These are phyloP conservation scores for Cremastinae sp. DNA, from an alignment of 2,888 invertebrate genomes.

Conservation along the genomic window DNA sequence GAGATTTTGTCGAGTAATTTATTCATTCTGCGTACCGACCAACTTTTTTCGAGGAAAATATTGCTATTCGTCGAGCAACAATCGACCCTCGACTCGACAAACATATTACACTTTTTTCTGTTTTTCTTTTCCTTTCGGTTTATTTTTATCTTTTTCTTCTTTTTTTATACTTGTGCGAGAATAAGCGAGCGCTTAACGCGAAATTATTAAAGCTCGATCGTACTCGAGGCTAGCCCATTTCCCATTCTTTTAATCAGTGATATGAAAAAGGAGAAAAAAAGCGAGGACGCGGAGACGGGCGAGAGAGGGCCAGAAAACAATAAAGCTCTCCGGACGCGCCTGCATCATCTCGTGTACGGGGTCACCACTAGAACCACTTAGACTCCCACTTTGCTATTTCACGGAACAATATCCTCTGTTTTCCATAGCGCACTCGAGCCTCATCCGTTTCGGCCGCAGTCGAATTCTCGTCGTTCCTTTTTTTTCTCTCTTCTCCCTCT, in stretches of 20 bases:
- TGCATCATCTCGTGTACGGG: constrained; percentile 65
- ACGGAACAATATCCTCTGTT: constrained; percentile 48
- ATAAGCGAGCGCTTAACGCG: constrained; percentile 58
- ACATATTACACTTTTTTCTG: constrained; percentile 52
- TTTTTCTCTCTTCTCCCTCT: constrained; percentile 5
- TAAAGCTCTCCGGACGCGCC: constrained; percentile 67
- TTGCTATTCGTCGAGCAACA: constrained; percentile 65
- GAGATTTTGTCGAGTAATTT: constrained; percentile 6
- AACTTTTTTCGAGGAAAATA: constrained; percentile 59
- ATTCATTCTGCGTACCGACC: constrained; percentile 1
- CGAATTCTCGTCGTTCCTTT: not conserved
- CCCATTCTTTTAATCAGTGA: constrained; percentile 23
- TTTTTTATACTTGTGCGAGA: constrained; percentile 22
- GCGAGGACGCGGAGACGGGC: constrained; percentile 57
- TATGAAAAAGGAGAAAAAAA: constrained; percentile 19
- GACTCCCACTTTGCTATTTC: constrained; percentile 60
- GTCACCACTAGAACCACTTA: constrained; percentile 72
- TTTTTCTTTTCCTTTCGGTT: constrained; percentile 10
- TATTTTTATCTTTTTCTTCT: constrained; percentile 43
- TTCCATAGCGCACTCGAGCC: constrained; percentile 58
- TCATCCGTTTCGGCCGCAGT: constrained; percentile 58
- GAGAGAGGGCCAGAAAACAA: constrained; percentile 75
- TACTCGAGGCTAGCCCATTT: constrained; percentile 39
- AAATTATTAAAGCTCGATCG: constrained; percentile 77
- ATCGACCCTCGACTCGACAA: constrained; percentile 55